phyloP scores from a whole-genome alignment of 2,888 invertebrate genomes.

The Ptychoptera contaminata region DNA sequence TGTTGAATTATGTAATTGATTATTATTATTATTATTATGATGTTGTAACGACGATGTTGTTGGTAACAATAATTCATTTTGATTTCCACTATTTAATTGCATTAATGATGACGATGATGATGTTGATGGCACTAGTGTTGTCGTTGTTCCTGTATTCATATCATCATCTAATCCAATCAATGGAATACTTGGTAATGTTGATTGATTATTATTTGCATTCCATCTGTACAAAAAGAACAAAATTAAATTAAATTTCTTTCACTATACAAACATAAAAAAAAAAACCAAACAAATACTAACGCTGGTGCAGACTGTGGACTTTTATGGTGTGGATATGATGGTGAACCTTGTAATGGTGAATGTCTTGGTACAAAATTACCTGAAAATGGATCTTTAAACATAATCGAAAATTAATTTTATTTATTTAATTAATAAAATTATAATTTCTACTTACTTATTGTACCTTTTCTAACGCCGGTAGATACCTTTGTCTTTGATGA shows the following conservation, averaged over 20 bases:
- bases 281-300: constrained; percentile 17
- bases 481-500: constrained; percentile 43
- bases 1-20: no score
- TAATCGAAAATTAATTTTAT: constrained; percentile 17
- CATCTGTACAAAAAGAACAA: constrained; percentile 37
- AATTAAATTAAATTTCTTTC: neutral
- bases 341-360: constrained; percentile 43
- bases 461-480: constrained; percentile 35
- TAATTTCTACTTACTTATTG: constrained; percentile 22
- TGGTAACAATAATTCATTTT: no score
- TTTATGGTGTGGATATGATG: constrained; percentile 27
- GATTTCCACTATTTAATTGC: neutral
- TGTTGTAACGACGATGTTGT: no score
- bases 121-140: constrained; percentile 15
- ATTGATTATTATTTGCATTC: constrained; percentile 46
- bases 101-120: constrained; percentile 15
- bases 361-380: constrained; percentile 38
- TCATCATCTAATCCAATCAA: constrained; percentile 57
- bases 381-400: constrained; percentile 16
- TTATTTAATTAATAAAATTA: constrained; percentile 21
- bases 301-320: constrained; percentile 31
- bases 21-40: no score
- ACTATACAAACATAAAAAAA: constrained; percentile 2
- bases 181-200: constrained; percentile 56
- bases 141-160: constrained; percentile 12